phyloP scores from a whole-genome alignment of 53 echinoderm and acorn worm genomes.

The Crossaster papposus region DNA sequence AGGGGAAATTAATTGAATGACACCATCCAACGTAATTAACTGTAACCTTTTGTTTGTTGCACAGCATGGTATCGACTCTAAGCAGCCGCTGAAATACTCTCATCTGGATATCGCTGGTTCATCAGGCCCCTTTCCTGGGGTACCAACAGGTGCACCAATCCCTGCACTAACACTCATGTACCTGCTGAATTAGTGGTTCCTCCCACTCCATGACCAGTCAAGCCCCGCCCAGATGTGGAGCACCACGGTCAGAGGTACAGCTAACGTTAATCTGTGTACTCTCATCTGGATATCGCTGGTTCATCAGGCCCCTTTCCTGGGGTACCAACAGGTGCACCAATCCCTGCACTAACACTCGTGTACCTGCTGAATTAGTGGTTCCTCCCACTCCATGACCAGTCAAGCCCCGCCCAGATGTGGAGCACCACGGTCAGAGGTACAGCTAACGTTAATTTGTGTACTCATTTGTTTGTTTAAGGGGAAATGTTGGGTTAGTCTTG shows the following conservation, averaged over 20 bases:
- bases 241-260: neutral
- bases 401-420: neutral
- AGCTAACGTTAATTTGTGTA: neutral
- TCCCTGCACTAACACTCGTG: conserved; percentile 75
- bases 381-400: neutral
- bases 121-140: conserved; percentile 94
- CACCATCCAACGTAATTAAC: neutral
- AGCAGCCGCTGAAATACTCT: conserved; percentile 72
- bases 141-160: conserved; percentile 91
- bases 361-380: conserved; percentile 58
- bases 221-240: neutral
- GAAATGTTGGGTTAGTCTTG: too few relatives aligned
- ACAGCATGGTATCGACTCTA: conserved; percentile 88
- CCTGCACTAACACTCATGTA: conserved; percentile 75
- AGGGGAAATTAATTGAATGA: neutral
- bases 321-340: conserved; percentile 90
- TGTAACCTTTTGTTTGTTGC: neutral
- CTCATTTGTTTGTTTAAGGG: too few relatives aligned
- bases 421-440: neutral
- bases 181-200: conserved; percentile 49
- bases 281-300: conserved; percentile 94
- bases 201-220: neutral
- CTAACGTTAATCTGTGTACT: conserved; percentile 36
- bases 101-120: conserved; percentile 97
- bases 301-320: conserved; percentile 97